These are phyloP conservation scores for Oryzias melastigma DNA, from an alignment of 2,113 vertebrate genomes.

Conservation along the genomic window DNA sequence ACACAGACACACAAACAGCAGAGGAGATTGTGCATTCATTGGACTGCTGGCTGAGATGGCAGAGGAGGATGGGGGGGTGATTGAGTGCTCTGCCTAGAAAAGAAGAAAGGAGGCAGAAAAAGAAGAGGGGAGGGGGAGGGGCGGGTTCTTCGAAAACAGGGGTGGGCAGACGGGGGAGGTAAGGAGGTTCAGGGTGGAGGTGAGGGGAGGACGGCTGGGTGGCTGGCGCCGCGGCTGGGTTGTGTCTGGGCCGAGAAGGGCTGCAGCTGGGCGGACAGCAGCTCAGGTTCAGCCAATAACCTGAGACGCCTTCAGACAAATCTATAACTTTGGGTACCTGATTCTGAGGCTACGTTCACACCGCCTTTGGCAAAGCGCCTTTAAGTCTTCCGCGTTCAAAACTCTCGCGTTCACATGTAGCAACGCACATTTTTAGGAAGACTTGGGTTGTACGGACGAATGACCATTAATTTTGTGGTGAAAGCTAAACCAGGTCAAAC, in stretches of 20 bases:
- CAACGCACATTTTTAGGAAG: no score
- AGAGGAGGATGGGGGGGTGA: constrained; percentile 52
- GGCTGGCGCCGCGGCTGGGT: constrained; percentile 56
- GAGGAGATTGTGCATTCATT: constrained; percentile 77
- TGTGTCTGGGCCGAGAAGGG: constrained; percentile 40
- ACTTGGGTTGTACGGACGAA: no score
- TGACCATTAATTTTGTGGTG: no score
- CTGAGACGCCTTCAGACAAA: constrained; percentile 8
- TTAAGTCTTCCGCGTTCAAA: no score
- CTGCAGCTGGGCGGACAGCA: constrained; percentile 27
- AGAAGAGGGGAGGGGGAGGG: constrained; percentile 52
- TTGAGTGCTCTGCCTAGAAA: constrained; percentile 75
- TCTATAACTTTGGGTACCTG: neutral
- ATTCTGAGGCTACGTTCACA: no score
- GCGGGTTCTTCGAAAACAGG: constrained; percentile 54
- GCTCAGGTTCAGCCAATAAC: constrained; percentile 17
- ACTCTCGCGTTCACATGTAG: no score
- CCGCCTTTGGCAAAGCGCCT: no score
- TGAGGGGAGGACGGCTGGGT: constrained; percentile 49
- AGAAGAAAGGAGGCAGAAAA: constrained; percentile 54
- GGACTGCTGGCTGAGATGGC: constrained; percentile 69
- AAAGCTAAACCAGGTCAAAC: no score
- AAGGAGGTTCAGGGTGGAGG: constrained; percentile 57
- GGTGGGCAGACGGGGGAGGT: constrained; percentile 39
- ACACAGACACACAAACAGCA: constrained; percentile 22